Evolutionary conservation across 35 echinoderm and acorn worm species (phyloP).

Genomic region (Lytechinus pictus): DNA sequence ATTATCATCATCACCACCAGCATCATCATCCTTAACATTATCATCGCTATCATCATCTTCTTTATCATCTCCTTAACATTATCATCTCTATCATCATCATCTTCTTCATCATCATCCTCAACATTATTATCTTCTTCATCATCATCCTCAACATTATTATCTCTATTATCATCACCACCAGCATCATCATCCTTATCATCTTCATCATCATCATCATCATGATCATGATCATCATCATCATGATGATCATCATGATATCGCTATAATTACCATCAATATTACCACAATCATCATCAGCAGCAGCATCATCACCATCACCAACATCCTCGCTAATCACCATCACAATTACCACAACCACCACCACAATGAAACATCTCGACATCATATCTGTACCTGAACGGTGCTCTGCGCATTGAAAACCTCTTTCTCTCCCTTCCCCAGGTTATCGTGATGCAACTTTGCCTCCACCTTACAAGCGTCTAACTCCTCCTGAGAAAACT

Average conservation of each 20-base stretch:
- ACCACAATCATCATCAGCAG: not conserved
- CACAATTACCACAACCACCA: not conserved
- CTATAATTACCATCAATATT: not conserved
- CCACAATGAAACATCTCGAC: not conserved
- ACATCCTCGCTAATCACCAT: not conserved
- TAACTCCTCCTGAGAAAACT: constrained; percentile 63
- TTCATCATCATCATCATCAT: not conserved
- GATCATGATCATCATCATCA: not conserved
- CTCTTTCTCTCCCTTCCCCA: constrained; percentile 49
- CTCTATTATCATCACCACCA: too few relatives aligned
- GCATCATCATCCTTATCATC: too few relatives aligned
- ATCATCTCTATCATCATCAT: too few relatives aligned
- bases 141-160: too few relatives aligned
- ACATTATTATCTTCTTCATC: too few relatives aligned
- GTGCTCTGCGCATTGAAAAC: constrained; percentile 69
- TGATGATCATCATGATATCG: not conserved
- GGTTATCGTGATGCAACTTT: constrained; percentile 74
- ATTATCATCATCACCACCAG: too few relatives aligned
- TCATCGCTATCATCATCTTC: too few relatives aligned
- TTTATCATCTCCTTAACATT: too few relatives aligned
- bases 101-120: too few relatives aligned
- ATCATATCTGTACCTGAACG: constrained; percentile 71
- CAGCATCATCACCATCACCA: not conserved
- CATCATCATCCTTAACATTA: too few relatives aligned
- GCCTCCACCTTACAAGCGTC: constrained; percentile 61